Percentiles rank a stretch among this genome's conserved stretches.
Evolutionary conservation across 2,113 vertebrate genomes (phyloP).

Genomic region (Thomomys bottae): DNA sequence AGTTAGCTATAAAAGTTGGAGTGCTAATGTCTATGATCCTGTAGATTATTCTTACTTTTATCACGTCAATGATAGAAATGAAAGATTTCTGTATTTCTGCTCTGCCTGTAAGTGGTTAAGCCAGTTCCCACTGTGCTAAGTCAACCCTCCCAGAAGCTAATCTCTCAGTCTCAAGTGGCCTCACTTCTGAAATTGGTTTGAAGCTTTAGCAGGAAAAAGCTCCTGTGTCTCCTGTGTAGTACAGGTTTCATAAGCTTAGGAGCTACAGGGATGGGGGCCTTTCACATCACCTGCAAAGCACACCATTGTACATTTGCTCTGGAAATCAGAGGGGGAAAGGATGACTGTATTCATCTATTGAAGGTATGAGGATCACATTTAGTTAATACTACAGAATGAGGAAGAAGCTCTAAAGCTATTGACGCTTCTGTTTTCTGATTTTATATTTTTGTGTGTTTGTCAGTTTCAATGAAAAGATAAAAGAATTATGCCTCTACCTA

Average conservation of each 20-base stretch:
- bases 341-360: background rate
- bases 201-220: conserved; percentile 24
- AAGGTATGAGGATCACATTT: background rate
- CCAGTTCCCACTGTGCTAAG: conserved; percentile 55
- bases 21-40: conserved; percentile 64
- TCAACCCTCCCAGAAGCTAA: conserved; percentile 65
- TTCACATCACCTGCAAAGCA: conserved; percentile 9
- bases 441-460: background rate
- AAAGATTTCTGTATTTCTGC: conserved; percentile 50
- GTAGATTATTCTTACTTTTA: conserved; percentile 49
- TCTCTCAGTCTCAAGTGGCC: conserved; percentile 65
- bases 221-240: background rate
- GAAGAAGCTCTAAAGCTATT: background rate
- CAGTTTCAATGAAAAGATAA: background rate
- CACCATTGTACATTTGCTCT: background rate
- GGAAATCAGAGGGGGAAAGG: background rate
- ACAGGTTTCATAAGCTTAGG: background rate
- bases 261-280: background rate
- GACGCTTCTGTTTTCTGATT: background rate
- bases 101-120: conserved; percentile 59
- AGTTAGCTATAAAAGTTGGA: conserved; percentile 53
- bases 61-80: background rate
- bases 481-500: background rate
- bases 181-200: conserved; percentile 60
- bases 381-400: background rate